Percentiles rank a stretch among this genome's conserved stretches.
Conservation (phyloP, 2,888 invertebrate species). For the Drosophila heteroneura region DNA sequence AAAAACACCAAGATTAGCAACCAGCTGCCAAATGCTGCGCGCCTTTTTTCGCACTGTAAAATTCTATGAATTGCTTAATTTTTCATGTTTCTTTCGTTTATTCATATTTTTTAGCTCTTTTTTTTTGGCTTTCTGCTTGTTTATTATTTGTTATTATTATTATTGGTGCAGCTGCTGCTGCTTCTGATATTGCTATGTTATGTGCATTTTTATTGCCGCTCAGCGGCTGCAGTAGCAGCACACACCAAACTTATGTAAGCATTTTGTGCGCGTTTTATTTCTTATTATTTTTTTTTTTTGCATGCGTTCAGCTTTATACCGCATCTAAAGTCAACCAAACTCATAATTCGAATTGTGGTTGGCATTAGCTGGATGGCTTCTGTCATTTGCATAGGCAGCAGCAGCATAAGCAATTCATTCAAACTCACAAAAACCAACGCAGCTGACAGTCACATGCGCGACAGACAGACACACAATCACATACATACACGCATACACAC, state of each 20-base stretch:
- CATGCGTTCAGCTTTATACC: conserved; percentile 8
- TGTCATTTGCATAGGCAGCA: conserved; percentile 21
- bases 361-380: conserved; percentile 18
- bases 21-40: conserved; percentile 47
- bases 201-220: conserved; percentile 44
- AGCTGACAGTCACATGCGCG: conserved; percentile 71
- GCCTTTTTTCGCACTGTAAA: conserved; percentile 42
- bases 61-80: conserved; percentile 19
- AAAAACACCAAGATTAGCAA: conserved; percentile 24
- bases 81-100: conserved; percentile 12
- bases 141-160: conserved; percentile 9
- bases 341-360: conserved; percentile 14
- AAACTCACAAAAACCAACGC: conserved; percentile 43
- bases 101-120: conserved; percentile 8
- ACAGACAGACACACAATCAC: conserved; percentile 44
- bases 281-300: conserved; percentile 39
- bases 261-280: conserved; percentile 67
- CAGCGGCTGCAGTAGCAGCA: conserved; percentile 31
- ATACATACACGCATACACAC: conserved; percentile 21
- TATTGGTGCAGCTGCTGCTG: conserved; percentile 22
- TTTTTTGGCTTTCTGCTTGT: neutral
- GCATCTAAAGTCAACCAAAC: conserved; percentile 3
- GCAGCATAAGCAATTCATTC: conserved; percentile 37
- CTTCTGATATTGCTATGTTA: conserved; percentile 18
- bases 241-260: conserved; percentile 69